A percentile compares a stretch with the other conserved stretches of the same genome.
These are phyloP conservation scores for Macropis europaea DNA, from an alignment of 2,888 invertebrate species.

Conservation along the genomic window DNA sequence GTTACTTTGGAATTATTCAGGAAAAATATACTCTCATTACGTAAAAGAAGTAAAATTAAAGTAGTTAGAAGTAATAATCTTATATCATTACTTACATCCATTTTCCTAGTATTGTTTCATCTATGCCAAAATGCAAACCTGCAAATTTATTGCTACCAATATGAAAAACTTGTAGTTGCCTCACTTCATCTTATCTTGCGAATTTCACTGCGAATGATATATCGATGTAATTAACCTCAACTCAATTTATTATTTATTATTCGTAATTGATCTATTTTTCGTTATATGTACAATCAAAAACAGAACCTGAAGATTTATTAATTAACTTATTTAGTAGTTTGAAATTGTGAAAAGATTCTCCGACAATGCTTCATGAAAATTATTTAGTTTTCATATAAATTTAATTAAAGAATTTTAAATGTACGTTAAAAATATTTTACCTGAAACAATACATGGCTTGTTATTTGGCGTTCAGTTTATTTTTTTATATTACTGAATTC, in stretches of 20 bases:
- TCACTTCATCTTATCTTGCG: not conserved
- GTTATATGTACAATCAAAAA: too few species aligned
- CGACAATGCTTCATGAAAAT: too few species aligned
- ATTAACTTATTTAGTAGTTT: too few species aligned
- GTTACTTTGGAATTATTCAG: too few species aligned
- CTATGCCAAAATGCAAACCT: not conserved
- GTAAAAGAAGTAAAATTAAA: too few species aligned
- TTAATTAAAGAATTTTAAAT: not conserved
- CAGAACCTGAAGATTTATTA: too few species aligned
- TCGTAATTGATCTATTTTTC: too few species aligned
- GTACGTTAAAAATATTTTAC: not conserved
- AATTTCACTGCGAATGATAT: not conserved
- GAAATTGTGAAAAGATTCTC: too few species aligned
- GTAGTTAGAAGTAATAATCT: not conserved
- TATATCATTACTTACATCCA: conserved; percentile 33
- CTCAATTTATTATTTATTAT: not conserved
- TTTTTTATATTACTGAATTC: not conserved
- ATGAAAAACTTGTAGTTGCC: not conserved
- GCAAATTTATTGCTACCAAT: not conserved
- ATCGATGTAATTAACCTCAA: not conserved
- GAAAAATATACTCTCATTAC: too few species aligned
- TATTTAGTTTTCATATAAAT: not conserved
- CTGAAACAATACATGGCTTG: not conserved
- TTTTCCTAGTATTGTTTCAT: not conserved
- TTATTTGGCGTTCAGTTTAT: not conserved